A percentile compares a stretch with the other conserved stretches of the same genome.
These are phyloP conservation scores for Melanostigma gelatinosum DNA, from an alignment of 2,113 vertebrate species.

Conservation along the genomic window DNA sequence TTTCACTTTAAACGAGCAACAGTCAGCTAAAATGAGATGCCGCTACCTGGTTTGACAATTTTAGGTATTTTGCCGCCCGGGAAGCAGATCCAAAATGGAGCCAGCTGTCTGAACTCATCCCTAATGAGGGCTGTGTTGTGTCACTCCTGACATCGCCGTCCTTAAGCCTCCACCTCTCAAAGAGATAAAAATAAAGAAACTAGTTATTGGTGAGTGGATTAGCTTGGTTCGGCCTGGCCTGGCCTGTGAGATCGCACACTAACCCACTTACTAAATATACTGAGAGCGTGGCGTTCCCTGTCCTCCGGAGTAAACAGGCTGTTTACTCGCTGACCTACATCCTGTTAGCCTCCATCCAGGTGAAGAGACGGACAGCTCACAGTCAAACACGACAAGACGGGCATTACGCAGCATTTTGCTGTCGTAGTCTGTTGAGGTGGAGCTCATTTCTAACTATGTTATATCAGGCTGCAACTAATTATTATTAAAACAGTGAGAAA, in stretches of 20 bases:
- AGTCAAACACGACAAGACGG: neutral
- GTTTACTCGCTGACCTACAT: constrained; percentile 70
- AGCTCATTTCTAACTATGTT: neutral
- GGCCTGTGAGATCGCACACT: constrained; percentile 51
- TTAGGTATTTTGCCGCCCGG: neutral
- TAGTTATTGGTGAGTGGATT: constrained; percentile 49
- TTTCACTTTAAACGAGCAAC: neutral
- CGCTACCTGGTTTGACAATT: neutral
- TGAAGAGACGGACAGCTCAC: neutral
- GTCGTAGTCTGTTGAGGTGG: neutral
- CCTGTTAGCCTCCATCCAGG: constrained; percentile 9
- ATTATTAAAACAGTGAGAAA: neutral
- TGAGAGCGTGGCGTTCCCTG: constrained; percentile 40
- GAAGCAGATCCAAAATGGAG: neutral
- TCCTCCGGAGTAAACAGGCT: constrained; percentile 45
- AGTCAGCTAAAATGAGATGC: neutral
- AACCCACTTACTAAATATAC: constrained; percentile 77
- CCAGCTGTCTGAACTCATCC: neutral
- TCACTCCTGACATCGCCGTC: neutral
- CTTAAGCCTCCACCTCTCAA: neutral
- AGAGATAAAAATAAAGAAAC: neutral
- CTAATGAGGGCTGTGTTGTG: neutral
- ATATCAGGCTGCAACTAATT: neutral
- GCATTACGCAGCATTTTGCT: constrained; percentile 5
- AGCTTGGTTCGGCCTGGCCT: constrained; percentile 45